These are phyloP conservation scores for Tromatobia lineatoria DNA, from an alignment of 2,888 invertebrate genomes.

Conservation along the genomic window DNA sequence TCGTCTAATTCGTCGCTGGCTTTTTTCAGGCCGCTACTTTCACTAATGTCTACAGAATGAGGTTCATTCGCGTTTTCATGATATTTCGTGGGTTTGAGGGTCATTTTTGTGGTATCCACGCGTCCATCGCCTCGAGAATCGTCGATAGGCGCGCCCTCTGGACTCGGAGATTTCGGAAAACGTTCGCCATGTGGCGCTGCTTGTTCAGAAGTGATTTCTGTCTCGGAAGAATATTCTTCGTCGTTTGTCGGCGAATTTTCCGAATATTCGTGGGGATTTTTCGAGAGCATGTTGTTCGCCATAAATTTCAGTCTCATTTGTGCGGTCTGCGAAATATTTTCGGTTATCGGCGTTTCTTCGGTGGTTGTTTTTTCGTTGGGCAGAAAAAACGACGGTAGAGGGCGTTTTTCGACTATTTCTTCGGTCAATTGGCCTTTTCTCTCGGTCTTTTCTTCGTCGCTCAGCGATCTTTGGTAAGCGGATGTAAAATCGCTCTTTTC, in stretches of 20 bases:
- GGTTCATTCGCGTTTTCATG: background rate
- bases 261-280: slow-evolving; percentile 65
- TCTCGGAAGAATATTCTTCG: slow-evolving; percentile 13
- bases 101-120: slow-evolving; percentile 49
- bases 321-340: slow-evolving; percentile 76
- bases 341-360: slow-evolving; percentile 67
- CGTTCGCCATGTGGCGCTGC: slow-evolving; percentile 85
- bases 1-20: slow-evolving; percentile 71
- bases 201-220: slow-evolving; percentile 10
- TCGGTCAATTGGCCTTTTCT: slow-evolving; percentile 77
- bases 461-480: slow-evolving; percentile 85
- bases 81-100: background rate
- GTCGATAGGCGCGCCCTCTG: slow-evolving; percentile 30
- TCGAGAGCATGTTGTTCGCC: slow-evolving; percentile 82
- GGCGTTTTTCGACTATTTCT: slow-evolving; percentile 43
- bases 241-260: slow-evolving; percentile 11
- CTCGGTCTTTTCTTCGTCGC: slow-evolving; percentile 87
- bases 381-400: background rate
- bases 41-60: slow-evolving; percentile 65
- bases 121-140: background rate
- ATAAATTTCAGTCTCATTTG: slow-evolving; percentile 85
- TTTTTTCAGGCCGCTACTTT: slow-evolving; percentile 41
- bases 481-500: slow-evolving; percentile 65
- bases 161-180: slow-evolving; percentile 72
- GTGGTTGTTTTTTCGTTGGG: background rate